Conservation (phyloP, 2,113 vertebrate genomes). For the Rhabdomys dilectus region DNA sequence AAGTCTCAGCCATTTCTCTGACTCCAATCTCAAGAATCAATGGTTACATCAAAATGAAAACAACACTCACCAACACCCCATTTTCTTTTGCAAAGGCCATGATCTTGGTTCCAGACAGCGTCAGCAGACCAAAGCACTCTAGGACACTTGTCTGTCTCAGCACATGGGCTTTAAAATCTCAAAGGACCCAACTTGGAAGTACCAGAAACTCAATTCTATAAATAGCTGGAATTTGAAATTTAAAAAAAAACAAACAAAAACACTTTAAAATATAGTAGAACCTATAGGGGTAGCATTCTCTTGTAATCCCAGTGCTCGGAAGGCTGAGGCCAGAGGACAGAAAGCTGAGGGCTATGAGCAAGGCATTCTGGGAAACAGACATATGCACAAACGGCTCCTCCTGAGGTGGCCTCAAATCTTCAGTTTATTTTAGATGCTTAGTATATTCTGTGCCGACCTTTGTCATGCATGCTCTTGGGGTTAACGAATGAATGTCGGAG, state of each 20-base stretch:
- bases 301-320: background rate
- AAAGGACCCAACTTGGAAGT: conserved; percentile 4
- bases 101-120: background rate
- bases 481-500: background rate
- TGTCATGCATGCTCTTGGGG: background rate
- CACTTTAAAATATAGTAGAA: conserved; percentile 5
- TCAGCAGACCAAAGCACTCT: conserved; percentile 25
- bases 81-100: conserved; percentile 23
- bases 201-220: background rate
- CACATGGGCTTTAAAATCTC: background rate
- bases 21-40: conserved; percentile 53
- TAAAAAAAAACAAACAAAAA: too few species aligned
- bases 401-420: background rate
- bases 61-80: background rate
- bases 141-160: background rate
- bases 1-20: conserved; percentile 46
- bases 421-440: background rate
- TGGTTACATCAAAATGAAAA: conserved; percentile 44
- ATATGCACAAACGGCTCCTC: background rate
- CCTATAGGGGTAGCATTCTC: background rate
- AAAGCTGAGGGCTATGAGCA: background rate
- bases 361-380: background rate
- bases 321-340: too few species aligned
- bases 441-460: background rate
- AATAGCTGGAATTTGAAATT: background rate